Evolutionary conservation across 2,113 vertebrate species (phyloP).

Genomic region (Microtus oregoni): DNA sequence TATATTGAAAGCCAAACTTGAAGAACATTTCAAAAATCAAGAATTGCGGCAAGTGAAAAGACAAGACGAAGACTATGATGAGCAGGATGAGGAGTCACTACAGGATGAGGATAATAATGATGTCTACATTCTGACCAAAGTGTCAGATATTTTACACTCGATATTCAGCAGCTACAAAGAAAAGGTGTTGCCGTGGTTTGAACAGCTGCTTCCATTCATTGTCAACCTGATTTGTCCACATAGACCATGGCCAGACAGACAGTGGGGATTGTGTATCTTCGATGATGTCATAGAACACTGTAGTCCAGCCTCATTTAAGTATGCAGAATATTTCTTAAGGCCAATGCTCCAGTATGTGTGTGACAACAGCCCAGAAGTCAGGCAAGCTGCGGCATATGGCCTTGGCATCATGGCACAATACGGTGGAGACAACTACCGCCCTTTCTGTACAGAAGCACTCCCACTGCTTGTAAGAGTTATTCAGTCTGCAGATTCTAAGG

Average conservation of each 20-base stretch:
- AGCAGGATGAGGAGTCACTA: slow-evolving; percentile 97
- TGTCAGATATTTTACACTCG: slow-evolving; percentile 98
- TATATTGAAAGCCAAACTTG: slow-evolving; percentile 96
- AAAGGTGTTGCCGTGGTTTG: slow-evolving; percentile 98
- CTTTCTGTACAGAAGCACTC: slow-evolving; percentile 97
- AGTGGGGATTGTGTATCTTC: slow-evolving; percentile 99
- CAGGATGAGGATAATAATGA: slow-evolving; percentile 99
- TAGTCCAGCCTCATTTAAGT: slow-evolving; percentile 98
- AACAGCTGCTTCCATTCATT: slow-evolving; percentile 96
- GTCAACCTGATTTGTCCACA: slow-evolving; percentile 96
- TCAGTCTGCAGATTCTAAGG: slow-evolving; percentile 94
- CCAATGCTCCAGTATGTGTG: slow-evolving; percentile 96
- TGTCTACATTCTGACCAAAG: slow-evolving; percentile 99
- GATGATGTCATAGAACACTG: slow-evolving; percentile 98
- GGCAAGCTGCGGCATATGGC: slow-evolving; percentile 97
- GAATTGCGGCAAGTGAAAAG: slow-evolving; percentile 97
- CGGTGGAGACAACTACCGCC: slow-evolving; percentile 96
- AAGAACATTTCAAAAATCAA: slow-evolving; percentile 99
- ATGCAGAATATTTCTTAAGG: slow-evolving; percentile 94
- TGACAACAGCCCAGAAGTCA: slow-evolving; percentile 95
- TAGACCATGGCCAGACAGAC: slow-evolving; percentile 97
- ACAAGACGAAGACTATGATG: slow-evolving; percentile 99
- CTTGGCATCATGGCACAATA: slow-evolving; percentile 98
- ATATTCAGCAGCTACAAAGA: slow-evolving; percentile 99
- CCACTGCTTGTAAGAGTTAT: slow-evolving; percentile 96